Evolutionary conservation across 2,888 invertebrate genomes (phyloP).

Genomic region (Monochamus alternatus): DNA sequence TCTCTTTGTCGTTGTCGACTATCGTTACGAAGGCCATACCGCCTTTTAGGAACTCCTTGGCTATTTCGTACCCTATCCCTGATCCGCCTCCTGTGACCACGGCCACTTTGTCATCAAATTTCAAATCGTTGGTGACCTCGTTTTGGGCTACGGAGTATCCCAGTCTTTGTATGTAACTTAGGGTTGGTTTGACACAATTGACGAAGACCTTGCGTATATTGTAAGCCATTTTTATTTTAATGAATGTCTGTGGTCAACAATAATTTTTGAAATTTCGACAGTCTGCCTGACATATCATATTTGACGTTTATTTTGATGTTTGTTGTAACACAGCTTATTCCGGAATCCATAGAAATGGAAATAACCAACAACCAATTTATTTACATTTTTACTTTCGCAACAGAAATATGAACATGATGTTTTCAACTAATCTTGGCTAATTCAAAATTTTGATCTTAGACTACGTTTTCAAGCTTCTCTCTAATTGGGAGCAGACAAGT

Average conservation of each 20-base stretch:
- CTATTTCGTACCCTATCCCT: slow-evolving; percentile 81
- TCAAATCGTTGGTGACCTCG: neutral
- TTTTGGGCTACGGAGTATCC: neutral
- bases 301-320: slow-evolving; percentile 1
- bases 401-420: too few species aligned
- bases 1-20: slow-evolving; percentile 79
- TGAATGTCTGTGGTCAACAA: slow-evolving; percentile 3
- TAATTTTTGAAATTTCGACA: slow-evolving; percentile 18
- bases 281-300: neutral
- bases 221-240: slow-evolving; percentile 19
- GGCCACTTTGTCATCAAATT: slow-evolving; percentile 76
- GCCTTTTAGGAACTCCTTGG: slow-evolving; percentile 79
- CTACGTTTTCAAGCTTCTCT: too few species aligned
- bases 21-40: slow-evolving; percentile 79
- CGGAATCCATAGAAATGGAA: too few species aligned
- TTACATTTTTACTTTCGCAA: too few species aligned
- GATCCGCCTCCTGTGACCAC: slow-evolving; percentile 83
- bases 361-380: too few species aligned
- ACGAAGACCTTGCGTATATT: neutral
- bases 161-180: neutral
- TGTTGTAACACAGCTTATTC: neutral
- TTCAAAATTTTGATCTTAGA: too few species aligned
- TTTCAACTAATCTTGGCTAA: too few species aligned
- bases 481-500: too few species aligned
- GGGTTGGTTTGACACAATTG: neutral